Base-by-base conservation (phyloP, 2,888 invertebrate genomes). In the Metacarcinus magister region DNA sequence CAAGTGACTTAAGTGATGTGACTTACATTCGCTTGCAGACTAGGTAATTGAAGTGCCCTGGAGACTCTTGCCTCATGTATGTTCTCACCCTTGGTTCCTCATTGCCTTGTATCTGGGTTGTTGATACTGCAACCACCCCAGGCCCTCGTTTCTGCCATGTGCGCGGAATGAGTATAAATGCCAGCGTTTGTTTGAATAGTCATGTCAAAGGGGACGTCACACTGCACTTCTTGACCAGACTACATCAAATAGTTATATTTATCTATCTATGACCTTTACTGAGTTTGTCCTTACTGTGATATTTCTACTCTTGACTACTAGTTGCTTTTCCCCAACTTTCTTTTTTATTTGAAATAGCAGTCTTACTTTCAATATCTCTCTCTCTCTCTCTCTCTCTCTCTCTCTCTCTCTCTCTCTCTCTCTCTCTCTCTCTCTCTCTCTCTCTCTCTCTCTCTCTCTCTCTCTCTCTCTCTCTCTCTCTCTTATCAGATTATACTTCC, bases 391-490 rank as follows among this genome's bases (percentile, higher is more conserved):
- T 82, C 82, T 82, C 82, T 82, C 82, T 82, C 82, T 82, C 82
- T 82, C 82, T 82, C 82, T 82, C 82, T 82, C 82, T 82, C 82
- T 82, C 82, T 82, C 82, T 82, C 82, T 82, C 82, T 82, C 82
- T 82, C 82, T 82, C 82, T 82, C 82, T 82, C 82, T 82, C 82
- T 82, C 82, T 82, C 82, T 82, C 82, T 82, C 82, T 82, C 82
- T 67, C 67, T 67, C 67, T 67, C 67, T 75, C 75, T 75, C 75
- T 75, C 75, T 75, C 75, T 75, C 75, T 75, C 75, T 75, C 75
- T 75, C 75, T 75, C 75, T 75, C 75, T 75, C 75, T 67, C 67
- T 67, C 67, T 16, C 60, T 60, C 19, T 13, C 60, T 7, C 7
- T 60, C 19, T 60, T 4, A 23, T n/a, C 60, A 60, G 19, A 60